A percentile compares a stretch with the other conserved stretches of the same genome.
These are phyloP conservation scores for Quiscalus mexicanus DNA, from an alignment of 2,113 vertebrate genomes.

Conservation along the genomic window DNA sequence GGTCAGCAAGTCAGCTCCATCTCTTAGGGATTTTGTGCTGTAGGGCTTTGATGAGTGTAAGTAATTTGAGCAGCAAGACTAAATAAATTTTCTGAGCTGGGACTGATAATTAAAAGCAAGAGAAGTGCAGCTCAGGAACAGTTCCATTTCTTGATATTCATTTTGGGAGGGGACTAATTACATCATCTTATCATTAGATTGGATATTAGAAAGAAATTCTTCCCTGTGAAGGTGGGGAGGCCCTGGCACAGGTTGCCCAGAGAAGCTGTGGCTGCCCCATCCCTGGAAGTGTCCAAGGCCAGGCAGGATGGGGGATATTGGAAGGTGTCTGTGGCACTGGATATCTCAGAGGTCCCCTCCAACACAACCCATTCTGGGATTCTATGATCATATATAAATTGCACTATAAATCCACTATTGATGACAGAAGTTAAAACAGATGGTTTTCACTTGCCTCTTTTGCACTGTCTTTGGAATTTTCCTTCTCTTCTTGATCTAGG, in stretches of 20 bases:
- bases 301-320: background rate
- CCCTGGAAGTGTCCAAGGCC: background rate
- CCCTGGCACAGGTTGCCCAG: background rate
- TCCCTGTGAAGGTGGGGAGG: background rate
- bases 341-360: background rate
- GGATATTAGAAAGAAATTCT: background rate
- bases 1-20: background rate
- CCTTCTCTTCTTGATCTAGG: slow-evolving; percentile 76
- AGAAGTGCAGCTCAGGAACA: background rate
- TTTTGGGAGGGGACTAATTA: background rate
- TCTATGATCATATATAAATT: background rate
- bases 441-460: slow-evolving; percentile 76
- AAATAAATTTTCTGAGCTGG: background rate
- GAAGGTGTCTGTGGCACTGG: background rate
- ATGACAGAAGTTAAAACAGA: slow-evolving; percentile 17
- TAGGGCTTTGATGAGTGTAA: background rate
- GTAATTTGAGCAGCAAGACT: background rate
- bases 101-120: background rate
- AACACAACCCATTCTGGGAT: background rate
- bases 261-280: background rate
- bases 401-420: background rate
- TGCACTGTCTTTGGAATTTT: slow-evolving; percentile 59
- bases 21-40: background rate
- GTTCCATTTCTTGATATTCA: background rate
- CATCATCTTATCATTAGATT: background rate